Evolutionary conservation across 2,797 vertebrate species (phyloP).

Genomic region (Ibycter americanus): DNA sequence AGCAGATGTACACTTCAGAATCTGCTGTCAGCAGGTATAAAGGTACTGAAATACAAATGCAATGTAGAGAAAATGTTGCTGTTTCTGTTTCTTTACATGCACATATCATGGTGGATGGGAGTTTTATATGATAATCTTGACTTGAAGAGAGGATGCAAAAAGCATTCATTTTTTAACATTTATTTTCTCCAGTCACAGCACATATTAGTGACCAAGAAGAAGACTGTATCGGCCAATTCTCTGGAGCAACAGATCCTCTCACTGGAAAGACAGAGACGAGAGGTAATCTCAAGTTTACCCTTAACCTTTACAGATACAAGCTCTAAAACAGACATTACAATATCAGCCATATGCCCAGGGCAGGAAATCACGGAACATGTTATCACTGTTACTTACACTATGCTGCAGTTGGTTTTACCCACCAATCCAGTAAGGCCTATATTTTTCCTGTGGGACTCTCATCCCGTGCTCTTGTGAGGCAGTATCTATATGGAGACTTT

Average conservation of each 20-base stretch:
- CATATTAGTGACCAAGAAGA: conserved; percentile 33
- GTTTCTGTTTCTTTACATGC: background rate
- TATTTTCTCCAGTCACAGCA: background rate
- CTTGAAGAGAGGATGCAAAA: background rate
- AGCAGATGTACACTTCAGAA: background rate
- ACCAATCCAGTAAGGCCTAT: background rate
- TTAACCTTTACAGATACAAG: background rate
- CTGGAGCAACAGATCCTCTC: conserved; percentile 72
- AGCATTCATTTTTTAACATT: background rate
- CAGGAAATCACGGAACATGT: background rate
- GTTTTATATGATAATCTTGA: background rate
- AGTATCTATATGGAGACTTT: background rate
- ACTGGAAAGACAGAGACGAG: conserved; percentile 81
- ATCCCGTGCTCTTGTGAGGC: background rate
- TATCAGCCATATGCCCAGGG: background rate
- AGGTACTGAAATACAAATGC: background rate
- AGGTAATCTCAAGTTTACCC: conserved; percentile 71
- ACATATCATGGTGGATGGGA: background rate
- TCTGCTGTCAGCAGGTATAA: background rate
- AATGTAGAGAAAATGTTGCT: background rate
- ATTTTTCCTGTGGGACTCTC: background rate
- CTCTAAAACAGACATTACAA: background rate
- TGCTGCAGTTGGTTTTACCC: background rate
- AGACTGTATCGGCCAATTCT: background rate
- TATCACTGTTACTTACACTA: background rate